Base-by-base conservation (phyloP, 2,888 invertebrate genomes). In the Spatulosminthurus flaviceps region DNA sequence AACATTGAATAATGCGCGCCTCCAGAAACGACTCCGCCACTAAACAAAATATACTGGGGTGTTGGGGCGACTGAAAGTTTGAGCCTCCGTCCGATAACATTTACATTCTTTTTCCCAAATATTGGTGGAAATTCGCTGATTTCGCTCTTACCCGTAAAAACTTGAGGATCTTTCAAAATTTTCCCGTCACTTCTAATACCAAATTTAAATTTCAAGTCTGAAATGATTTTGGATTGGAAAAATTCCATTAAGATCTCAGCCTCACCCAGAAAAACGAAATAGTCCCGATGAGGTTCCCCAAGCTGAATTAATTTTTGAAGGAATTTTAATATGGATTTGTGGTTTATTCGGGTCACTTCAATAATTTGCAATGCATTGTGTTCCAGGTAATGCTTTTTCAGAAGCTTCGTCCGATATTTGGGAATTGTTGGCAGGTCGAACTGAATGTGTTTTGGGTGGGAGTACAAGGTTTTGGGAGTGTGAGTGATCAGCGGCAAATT, bases 241-340 rank as follows among this genome's bases (percentile, higher is more conserved):
- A 34, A 34, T 7, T 34, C 9, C 5, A 34, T 7, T 34, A 34
- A 34, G 9, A 9, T 34, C 9, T 4, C 34, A 34, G 29, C 7
- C 1, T 61, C 1, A 0, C 61, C 74, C 11, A 61, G n/a, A 29
- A 74, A 74, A 1, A 74, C 61, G 16, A 74, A 74, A 16, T 28
- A 28, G 28, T 74, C 74, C n/a, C 74, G 74, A 21, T 74, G 74
- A 11, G 74, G 74, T 0, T 22, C 16, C 9, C 61, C 74, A 74
- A 74, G 26, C 1, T 28, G 28, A 9, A 16, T 2, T 1, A 5
- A 13, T 69, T 28, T 24, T 1, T 29, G 16, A 9, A 24, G n/a
- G 28, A 69, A 69, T 16, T 69, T 69, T 11, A 28, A 7, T 9
- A 69, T 16, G 16, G 28, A 28, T 9, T 19, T 16, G 9, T 4